Conservation (phyloP, 23 tunicate species). For the Trididemnum nubilum region DNA sequence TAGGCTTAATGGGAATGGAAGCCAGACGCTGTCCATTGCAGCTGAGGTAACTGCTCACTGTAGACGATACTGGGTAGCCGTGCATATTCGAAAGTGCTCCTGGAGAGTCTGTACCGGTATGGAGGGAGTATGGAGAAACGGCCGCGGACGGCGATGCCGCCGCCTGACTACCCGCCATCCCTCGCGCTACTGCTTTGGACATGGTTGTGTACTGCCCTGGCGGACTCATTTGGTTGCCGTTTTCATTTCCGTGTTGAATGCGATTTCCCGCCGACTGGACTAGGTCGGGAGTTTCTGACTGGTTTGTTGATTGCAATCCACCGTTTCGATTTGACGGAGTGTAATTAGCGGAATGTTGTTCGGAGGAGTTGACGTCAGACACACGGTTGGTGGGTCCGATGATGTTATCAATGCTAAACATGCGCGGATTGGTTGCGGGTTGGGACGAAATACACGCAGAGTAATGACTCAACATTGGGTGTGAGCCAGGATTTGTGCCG, state of each 20-base stretch:
- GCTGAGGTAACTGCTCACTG: constrained; percentile 36
- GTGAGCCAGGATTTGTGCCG: constrained; percentile 39
- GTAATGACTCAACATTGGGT: constrained; percentile 74
- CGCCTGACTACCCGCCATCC: constrained; percentile 17
- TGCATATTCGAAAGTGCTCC: constrained; percentile 19
- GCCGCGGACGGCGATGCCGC: constrained; percentile 43
- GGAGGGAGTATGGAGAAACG: constrained; percentile 49
- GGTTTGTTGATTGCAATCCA: constrained; percentile 18
- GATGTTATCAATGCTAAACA: constrained; percentile 93
- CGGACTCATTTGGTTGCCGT: constrained; percentile 32
- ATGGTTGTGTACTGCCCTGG: constrained; percentile 25
- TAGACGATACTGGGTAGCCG: constrained; percentile 19
- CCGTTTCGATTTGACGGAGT: constrained; percentile 13
- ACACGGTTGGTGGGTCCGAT: constrained; percentile 61
- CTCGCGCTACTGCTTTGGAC: constrained; percentile 22
- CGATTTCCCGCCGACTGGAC: not conserved
- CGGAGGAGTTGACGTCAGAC: constrained; percentile 12
- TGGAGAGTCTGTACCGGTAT: constrained; percentile 43
- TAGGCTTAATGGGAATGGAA: constrained; percentile 38
- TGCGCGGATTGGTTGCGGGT: constrained; percentile 45
- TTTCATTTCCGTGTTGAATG: constrained; percentile 31
- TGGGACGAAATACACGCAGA: constrained; percentile 52
- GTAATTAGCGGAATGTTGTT: not conserved
- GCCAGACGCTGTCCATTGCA: constrained; percentile 32
- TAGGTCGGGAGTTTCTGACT: constrained; percentile 26